A percentile compares a stretch with the other conserved stretches of the same genome.
Evolutionary conservation across 2,888 invertebrate species (phyloP).

Genomic region (Troides aeacus): DNA sequence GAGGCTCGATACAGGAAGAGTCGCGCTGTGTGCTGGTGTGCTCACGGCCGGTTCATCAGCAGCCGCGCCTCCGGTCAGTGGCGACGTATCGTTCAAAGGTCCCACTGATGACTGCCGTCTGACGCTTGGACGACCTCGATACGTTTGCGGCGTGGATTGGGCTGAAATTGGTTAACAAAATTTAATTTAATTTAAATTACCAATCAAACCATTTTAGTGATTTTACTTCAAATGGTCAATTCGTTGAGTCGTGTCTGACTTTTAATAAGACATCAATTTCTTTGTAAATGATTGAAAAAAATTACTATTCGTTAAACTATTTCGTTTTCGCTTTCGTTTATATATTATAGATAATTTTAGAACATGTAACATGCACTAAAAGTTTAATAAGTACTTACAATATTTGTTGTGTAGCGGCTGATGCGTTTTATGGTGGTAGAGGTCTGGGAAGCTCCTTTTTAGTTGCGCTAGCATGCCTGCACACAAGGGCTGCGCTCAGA

Average conservation of each 20-base stretch:
- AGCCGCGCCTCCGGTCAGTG: slow-evolving; percentile 56
- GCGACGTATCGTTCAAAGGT: slow-evolving; percentile 78
- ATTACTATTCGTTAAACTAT: too few relatives aligned
- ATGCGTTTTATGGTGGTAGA: slow-evolving; percentile 88
- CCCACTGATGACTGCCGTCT: slow-evolving; percentile 82
- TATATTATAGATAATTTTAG: neutral
- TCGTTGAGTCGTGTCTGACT: neutral
- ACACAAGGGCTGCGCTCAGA: slow-evolving; percentile 81
- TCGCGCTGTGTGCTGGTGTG: slow-evolving; percentile 73
- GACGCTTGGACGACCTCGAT: slow-evolving; percentile 80
- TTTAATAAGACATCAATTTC: neutral
- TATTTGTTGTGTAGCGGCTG: slow-evolving; percentile 88
- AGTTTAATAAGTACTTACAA: slow-evolving; percentile 74
- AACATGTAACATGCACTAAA: slow-evolving; percentile 45
- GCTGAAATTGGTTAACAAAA: slow-evolving; percentile 65
- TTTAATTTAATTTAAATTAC: neutral
- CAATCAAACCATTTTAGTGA: neutral
- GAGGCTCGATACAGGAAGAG: slow-evolving; percentile 77
- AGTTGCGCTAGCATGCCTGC: slow-evolving; percentile 93
- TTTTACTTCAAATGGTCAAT: neutral
- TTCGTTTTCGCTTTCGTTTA: too few relatives aligned
- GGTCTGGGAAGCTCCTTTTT: slow-evolving; percentile 93
- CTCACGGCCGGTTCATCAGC: slow-evolving; percentile 67
- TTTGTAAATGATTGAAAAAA: neutral
- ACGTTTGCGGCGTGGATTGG: slow-evolving; percentile 82